Evolutionary conservation across 2,797 vertebrate species (phyloP), one percentile per base, ranked within the genome.

Genomic region (Spinibarbus caldwelli): DNA sequence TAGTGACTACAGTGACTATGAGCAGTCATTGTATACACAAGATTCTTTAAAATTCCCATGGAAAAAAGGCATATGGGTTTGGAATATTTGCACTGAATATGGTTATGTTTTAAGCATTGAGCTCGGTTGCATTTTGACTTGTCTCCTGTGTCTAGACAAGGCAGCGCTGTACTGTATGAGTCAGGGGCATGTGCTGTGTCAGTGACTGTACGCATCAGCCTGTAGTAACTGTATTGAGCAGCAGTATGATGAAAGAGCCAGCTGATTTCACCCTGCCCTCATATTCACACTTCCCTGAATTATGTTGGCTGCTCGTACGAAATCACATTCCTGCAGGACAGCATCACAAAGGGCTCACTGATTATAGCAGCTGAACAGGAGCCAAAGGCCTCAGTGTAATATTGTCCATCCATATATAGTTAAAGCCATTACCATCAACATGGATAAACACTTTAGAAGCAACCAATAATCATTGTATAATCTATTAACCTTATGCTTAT

Each of bases 181-280:
- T 84, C 64, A 84, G 73, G 47, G 36, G 9, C 75, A 12, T 45
- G 64, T 71, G 64, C 49, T 59, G 49, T 59, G 38, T 45, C 83
- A 81, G 21, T 34, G 49, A 78, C 49, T 84, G 75, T 83, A 36
- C 15, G 29, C 57, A 43, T 34, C 26, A 70, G 72, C 8, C 72
- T 77, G 79, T 82, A 49, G 41, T 77, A 47, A 47, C 62, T 83
- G 67, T 23, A 57, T 85, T 73, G 75, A 76, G 34, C 21, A 64
- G 26, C 47, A 43, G 26, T 78, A 45, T 54, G 36, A 83, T 67
- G 78, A 86, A 75, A 62, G 29, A 83, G 38, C 66, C 41, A 71
- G 73, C 54, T 78, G 52, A 83, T 71, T 70, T 86, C 70, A 57
- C 38, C 36, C 26, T 1, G 34, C 64, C 62, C 29, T 62, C 71